Percentiles rank a stretch among this genome's conserved stretches.
phyloP scores from a whole-genome alignment of 2,113 vertebrate species.

The Anthoscopus minutus region DNA sequence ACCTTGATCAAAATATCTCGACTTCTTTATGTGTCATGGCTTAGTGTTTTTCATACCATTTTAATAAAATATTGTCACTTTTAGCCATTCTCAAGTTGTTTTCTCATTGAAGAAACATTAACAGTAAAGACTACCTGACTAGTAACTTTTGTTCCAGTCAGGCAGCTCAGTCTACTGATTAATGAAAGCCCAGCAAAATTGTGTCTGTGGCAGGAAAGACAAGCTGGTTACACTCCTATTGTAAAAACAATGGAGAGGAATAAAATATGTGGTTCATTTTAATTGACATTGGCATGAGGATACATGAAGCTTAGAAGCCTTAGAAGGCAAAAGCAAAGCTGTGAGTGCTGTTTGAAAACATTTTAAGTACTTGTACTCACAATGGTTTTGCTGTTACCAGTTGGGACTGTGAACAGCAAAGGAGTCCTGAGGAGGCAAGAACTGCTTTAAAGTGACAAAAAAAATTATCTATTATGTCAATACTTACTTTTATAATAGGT shows the following conservation, averaged over 20 bases:
- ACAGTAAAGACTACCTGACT: neutral
- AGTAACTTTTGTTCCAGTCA: neutral
- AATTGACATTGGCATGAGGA: neutral
- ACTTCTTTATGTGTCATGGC: neutral
- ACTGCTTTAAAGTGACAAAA: neutral
- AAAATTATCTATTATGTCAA: accelerated
- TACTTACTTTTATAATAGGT: neutral
- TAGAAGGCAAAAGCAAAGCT: neutral
- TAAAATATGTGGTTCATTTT: neutral
- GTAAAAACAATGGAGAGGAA: neutral
- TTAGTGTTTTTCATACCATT: neutral
- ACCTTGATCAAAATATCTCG: neutral
- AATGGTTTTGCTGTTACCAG: neutral
- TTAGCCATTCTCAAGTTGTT: neutral
- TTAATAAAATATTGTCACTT: neutral
- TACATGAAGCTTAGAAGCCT: neutral
- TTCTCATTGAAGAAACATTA: neutral
- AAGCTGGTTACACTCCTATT: neutral
- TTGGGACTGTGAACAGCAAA: neutral
- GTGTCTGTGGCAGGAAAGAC: neutral
- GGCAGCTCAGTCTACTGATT: neutral
- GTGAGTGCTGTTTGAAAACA: neutral
- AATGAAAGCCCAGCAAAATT: neutral
- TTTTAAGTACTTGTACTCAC: neutral
- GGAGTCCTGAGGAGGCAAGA: neutral